Evolutionary conservation across 2,797 vertebrate species (phyloP), one percentile per base, ranked within the genome.

Genomic region (Artibeus lituratus): DNA sequence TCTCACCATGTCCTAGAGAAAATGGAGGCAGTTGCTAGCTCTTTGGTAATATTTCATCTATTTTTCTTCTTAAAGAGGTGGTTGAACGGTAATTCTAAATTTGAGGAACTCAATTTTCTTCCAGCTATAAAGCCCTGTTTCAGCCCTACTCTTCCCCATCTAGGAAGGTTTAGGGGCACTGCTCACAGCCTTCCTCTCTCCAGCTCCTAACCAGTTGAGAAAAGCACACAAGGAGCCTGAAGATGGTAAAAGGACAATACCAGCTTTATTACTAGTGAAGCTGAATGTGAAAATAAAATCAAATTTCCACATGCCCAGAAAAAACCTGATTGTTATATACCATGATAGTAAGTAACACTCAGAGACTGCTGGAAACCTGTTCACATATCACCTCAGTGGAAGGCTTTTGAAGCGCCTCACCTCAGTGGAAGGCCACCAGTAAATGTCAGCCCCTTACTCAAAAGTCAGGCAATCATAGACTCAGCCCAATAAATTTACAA

Each of bases 51-150:
- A 8, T 18, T 72, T 62, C 81, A 88, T n/a, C 24, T 42, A 49
- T 72, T 95, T 95, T 78, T 92, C 57, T 74, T 84, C 59, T 81
- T 90, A 57, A 90, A 86, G 72, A 42, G 22, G 3, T 91, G 18
- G 7, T 77, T 85, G 22, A 74, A 74, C 15, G 49, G 26, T 47
- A 92, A 70, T 2, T 19, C 72, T 87, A 90, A 90, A 47, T 2
- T 22, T 10, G 89, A 90, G 2, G 37, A 70, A 90, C 11, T 59
- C 51, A 4, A 86, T 29, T 62, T 86, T 42, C 78, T 67, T 89
- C 42, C 49, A 26, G 2, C 65, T 90, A 12, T 51, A 51, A 32
- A 0, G 26, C 4, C 21, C 37, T 42, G 26, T 47, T 67, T 59
- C 69, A 76, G 77, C 32, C 49, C 55, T 26, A 47, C 59, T 37